phyloP scores from a whole-genome alignment of 2,797 vertebrate genomes.

The Phrynocephalus vlangalii region DNA sequence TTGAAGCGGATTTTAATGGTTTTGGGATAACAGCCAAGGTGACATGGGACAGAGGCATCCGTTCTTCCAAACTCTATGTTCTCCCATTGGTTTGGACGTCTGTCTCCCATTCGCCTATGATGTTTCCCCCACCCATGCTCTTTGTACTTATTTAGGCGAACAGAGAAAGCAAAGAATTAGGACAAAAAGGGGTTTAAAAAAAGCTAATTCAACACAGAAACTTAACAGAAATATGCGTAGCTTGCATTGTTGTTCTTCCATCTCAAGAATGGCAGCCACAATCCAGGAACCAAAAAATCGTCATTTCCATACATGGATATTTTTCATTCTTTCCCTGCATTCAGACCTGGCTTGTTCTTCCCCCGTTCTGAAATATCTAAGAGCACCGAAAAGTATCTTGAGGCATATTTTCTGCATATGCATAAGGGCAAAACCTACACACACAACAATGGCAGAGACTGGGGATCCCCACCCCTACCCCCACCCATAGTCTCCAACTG shows the following conservation, averaged over 20 bases:
- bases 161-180: slow-evolving; percentile 8
- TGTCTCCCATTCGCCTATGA: too few relatives aligned
- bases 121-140: too few relatives aligned
- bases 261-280: neutral
- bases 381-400: neutral
- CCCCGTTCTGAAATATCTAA: too few relatives aligned
- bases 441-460: neutral
- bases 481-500: neutral
- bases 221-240: too few relatives aligned
- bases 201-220: too few relatives aligned
- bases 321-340: neutral
- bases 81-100: too few relatives aligned
- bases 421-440: neutral
- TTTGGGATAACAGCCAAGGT: too few relatives aligned
- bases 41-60: too few relatives aligned
- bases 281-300: neutral
- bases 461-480: too few relatives aligned
- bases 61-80: too few relatives aligned
- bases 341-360: neutral
- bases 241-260: neutral
- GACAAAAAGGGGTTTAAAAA: too few relatives aligned
- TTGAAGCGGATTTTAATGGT: too few relatives aligned
- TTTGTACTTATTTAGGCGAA: neutral
- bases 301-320: neutral
- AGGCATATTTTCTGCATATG: neutral